phyloP scores from a whole-genome alignment of 2,113 vertebrate species.

The Pungitius pungitius region DNA sequence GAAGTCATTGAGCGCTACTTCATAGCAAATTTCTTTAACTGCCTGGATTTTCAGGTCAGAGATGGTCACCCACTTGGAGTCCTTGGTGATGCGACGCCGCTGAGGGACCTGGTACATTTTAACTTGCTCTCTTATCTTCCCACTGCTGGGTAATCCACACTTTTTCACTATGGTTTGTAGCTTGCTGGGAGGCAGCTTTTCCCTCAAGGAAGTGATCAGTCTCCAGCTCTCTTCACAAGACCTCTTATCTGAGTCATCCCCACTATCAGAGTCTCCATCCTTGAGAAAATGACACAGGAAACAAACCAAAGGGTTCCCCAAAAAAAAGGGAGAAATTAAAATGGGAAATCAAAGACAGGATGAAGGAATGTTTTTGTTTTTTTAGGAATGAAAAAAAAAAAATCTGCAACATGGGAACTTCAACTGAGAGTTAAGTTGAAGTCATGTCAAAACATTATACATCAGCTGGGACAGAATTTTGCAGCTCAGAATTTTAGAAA shows the following conservation, averaged over 20 bases:
- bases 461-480: constrained; percentile 5
- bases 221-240: constrained; percentile 99
- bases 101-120: constrained; percentile 99
- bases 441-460: constrained; percentile 6
- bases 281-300: constrained; percentile 98
- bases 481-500: constrained; percentile 1
- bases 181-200: constrained; percentile 99
- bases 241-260: constrained; percentile 99
- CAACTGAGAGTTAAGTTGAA: constrained; percentile 24
- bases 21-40: constrained; percentile 99
- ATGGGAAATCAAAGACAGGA: constrained; percentile 81
- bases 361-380: constrained; percentile 81
- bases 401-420: constrained; percentile 84
- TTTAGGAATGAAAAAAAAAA: constrained; percentile 83
- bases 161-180: constrained; percentile 99
- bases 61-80: constrained; percentile 98
- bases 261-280: constrained; percentile 99
- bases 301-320: constrained; percentile 88
- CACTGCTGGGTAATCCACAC: constrained; percentile 98
- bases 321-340: constrained; percentile 88
- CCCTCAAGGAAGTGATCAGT: constrained; percentile 98
- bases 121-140: constrained; percentile 94
- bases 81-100: constrained; percentile 93
- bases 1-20: constrained; percentile 98
- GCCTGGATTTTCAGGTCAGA: constrained; percentile 99